These are phyloP conservation scores for Eriosoma lanigerum DNA, from an alignment of 1,140 invertebrate species.

Conservation along the genomic window DNA sequence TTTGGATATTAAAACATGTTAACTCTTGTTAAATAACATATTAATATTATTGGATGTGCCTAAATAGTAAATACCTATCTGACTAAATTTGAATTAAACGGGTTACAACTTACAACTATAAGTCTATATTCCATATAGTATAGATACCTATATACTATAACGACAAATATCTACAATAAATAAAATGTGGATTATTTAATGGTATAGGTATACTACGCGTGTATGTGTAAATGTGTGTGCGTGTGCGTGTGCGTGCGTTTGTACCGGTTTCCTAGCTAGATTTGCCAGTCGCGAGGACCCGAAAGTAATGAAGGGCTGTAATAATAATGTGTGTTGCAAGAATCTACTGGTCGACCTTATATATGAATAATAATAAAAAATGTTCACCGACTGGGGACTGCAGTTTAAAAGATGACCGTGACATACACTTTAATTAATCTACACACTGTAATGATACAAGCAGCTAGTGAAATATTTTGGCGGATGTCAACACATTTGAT, in stretches of 20 bases:
- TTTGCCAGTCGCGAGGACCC: neutral
- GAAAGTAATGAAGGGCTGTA: constrained; percentile 36
- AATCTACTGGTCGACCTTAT: constrained; percentile 44
- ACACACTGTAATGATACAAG: neutral
- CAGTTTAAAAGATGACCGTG: constrained; percentile 41
- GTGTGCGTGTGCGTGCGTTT: neutral
- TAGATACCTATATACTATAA: no score
- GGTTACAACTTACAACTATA: no score
- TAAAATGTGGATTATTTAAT: no score
- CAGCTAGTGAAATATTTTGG: constrained; percentile 12
- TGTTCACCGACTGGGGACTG: neutral
- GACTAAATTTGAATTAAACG: no score
- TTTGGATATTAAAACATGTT: no score
- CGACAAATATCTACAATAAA: no score
- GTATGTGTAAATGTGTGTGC: neutral
- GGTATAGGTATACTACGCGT: no score
- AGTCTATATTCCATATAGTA: no score
- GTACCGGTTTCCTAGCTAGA: neutral
- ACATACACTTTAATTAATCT: constrained; percentile 30
- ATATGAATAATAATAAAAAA: neutral
- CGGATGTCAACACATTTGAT: neutral
- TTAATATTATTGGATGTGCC: no score
- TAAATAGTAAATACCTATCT: no score
- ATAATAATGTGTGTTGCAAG: constrained; percentile 12
- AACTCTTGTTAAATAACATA: no score